phyloP scores from a whole-genome alignment of 2,888 invertebrate species.

The Odiellus spinosus region DNA sequence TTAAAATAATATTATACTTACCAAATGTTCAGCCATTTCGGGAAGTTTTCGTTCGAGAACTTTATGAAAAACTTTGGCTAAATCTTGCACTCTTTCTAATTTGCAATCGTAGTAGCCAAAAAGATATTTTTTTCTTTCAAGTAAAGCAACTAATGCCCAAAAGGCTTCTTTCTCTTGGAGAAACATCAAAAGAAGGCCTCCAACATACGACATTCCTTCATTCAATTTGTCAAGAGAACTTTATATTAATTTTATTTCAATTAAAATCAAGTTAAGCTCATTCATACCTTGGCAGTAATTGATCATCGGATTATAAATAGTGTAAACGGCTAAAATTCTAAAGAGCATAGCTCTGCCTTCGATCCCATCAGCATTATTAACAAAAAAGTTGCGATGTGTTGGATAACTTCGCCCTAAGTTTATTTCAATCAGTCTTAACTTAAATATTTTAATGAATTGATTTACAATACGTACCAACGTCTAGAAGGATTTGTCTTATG shows the following conservation, averaged over 20 bases:
- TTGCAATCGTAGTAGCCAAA: not conserved
- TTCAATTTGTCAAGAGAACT: no score
- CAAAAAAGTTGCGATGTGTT: not conserved
- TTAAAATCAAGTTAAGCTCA: no score
- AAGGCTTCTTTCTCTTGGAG: not conserved
- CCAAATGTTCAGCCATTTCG: not conserved
- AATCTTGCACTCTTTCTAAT: not conserved
- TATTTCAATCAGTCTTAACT: no score
- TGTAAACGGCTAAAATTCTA: not conserved
- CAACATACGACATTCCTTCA: not conserved
- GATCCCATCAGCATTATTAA: not conserved
- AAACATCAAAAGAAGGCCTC: not conserved
- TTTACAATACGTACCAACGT: not conserved
- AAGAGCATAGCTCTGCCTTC: not conserved
- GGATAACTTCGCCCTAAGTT: not conserved
- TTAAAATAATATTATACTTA: no score
- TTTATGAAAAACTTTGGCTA: not conserved
- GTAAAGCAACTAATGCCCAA: not conserved
- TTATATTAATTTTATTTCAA: no score
- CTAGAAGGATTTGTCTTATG: not conserved
- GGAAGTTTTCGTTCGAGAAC: not conserved
- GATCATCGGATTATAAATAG: not conserved
- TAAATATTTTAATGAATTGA: no score
- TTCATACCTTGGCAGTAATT: constrained; percentile 1
- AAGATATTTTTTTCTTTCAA: not conserved